A percentile compares a stretch with the other conserved stretches of the same genome.
phyloP scores from a whole-genome alignment of 2,888 invertebrate genomes.

The Charanyca ferruginea region DNA sequence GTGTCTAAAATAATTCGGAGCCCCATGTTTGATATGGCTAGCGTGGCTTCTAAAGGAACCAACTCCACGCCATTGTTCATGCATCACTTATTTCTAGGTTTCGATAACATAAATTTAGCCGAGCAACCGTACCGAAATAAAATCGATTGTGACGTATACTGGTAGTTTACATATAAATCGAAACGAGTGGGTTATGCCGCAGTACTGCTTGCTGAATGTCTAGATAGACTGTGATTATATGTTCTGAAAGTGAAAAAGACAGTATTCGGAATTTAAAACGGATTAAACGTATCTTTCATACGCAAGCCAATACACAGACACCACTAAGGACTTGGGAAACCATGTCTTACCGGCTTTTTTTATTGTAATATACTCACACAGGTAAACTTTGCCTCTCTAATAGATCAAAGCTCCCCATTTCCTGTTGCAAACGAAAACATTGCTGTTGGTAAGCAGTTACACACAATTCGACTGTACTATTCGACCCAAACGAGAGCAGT shows the following conservation, averaged over 20 bases:
- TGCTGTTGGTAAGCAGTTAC: too few species aligned
- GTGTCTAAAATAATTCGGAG: neutral
- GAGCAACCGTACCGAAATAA: slow-evolving; percentile 39
- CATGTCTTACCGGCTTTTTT: too few species aligned
- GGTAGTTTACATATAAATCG: slow-evolving; percentile 31
- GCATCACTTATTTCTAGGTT: slow-evolving; percentile 44
- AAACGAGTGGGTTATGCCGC: slow-evolving; percentile 1
- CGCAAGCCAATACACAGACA: too few species aligned
- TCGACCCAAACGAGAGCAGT: too few species aligned
- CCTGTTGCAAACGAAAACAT: too few species aligned
- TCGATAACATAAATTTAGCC: slow-evolving; percentile 26
- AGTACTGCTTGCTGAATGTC: neutral
- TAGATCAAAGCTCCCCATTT: too few species aligned
- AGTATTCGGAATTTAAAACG: neutral
- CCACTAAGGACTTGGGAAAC: too few species aligned
- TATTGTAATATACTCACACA: too few species aligned
- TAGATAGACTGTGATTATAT: slow-evolving; percentile 6
- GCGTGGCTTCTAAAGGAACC: neutral
- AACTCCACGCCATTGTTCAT: slow-evolving; percentile 20
- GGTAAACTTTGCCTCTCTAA: too few species aligned
- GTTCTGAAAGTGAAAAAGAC: neutral
- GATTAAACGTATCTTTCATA: too few species aligned
- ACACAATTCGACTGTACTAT: too few species aligned
- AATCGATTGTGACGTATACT: slow-evolving; percentile 38
- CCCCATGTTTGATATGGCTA: neutral